Evolutionary conservation across 2,888 invertebrate genomes (phyloP).

Genomic region (Tupiocoris notatus): DNA sequence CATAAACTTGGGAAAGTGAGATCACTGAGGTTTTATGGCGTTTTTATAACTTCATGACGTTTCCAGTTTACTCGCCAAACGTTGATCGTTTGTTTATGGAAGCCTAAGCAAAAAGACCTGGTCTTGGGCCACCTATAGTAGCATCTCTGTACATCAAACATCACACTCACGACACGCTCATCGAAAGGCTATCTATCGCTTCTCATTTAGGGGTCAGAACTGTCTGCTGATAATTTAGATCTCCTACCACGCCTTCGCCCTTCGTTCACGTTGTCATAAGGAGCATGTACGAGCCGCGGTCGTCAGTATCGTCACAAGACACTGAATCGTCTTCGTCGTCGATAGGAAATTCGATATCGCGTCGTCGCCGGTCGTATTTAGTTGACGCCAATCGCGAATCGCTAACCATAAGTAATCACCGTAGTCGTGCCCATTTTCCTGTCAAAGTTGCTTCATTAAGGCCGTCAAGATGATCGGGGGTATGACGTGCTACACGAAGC

Average conservation of each 20-base stretch:
- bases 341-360: not conserved
- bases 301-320: not conserved
- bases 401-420: not conserved
- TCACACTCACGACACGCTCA: not conserved
- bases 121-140: too few relatives aligned
- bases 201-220: not conserved
- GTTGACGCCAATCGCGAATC: not conserved
- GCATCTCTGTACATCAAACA: too few relatives aligned
- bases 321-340: not conserved
- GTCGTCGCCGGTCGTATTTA: not conserved
- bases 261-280: conserved; percentile 10
- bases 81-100: too few relatives aligned
- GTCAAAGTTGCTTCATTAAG: not conserved
- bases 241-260: not conserved
- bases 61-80: too few relatives aligned
- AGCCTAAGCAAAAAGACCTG: too few relatives aligned
- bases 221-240: not conserved
- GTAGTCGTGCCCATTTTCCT: not conserved
- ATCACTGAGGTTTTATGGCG: too few relatives aligned
- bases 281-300: conserved; percentile 18
- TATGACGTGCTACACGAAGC: conserved; percentile 42
- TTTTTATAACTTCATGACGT: too few relatives aligned
- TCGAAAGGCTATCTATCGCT: not conserved
- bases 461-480: conserved; percentile 41
- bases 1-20: too few relatives aligned